Percentiles rank a stretch among this genome's conserved stretches.
These are phyloP conservation scores for Acanthochromis polyacanthus DNA, from an alignment of 2,113 vertebrate genomes.

Conservation along the genomic window DNA sequence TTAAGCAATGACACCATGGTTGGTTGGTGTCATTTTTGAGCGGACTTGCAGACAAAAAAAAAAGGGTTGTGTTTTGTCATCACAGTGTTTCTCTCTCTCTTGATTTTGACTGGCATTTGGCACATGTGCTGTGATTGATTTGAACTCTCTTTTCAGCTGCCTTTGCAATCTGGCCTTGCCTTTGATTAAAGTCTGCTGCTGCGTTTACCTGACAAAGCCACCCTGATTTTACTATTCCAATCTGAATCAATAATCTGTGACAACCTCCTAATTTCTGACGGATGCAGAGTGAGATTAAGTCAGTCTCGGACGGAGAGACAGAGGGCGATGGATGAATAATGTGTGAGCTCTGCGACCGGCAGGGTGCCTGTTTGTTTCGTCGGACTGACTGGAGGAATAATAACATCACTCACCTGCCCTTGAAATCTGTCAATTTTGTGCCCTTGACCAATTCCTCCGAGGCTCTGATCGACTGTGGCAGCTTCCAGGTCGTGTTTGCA, in stretches of 20 bases:
- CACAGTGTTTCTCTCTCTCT: background rate
- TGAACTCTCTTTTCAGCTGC: background rate
- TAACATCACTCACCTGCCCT: slow-evolving; percentile 26
- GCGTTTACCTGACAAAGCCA: background rate
- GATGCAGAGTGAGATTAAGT: slow-evolving; percentile 7
- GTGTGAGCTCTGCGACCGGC: slow-evolving; percentile 5
- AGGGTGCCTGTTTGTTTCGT: background rate
- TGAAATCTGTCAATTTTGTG: slow-evolving; percentile 34
- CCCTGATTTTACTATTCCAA: background rate
- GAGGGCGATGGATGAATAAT: background rate
- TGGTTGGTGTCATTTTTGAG: too few relatives aligned
- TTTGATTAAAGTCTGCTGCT: background rate
- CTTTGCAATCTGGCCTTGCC: background rate
- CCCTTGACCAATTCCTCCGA: slow-evolving; percentile 18
- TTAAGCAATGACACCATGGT: too few relatives aligned
- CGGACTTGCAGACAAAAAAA: too few relatives aligned
- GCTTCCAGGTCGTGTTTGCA: background rate
- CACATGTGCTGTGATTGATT: background rate
- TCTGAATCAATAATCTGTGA: slow-evolving; percentile 25
- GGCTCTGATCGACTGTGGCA: background rate
- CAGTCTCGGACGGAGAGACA: background rate
- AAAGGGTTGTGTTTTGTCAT: background rate
- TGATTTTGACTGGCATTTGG: slow-evolving; percentile 8
- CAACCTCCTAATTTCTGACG: slow-evolving; percentile 1
- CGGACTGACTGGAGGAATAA: slow-evolving; percentile 7